A percentile compares a stretch with the other conserved stretches of the same genome.
Evolutionary conservation across 2,797 vertebrate genomes (phyloP).

Genomic region (Epinephelus awoara): DNA sequence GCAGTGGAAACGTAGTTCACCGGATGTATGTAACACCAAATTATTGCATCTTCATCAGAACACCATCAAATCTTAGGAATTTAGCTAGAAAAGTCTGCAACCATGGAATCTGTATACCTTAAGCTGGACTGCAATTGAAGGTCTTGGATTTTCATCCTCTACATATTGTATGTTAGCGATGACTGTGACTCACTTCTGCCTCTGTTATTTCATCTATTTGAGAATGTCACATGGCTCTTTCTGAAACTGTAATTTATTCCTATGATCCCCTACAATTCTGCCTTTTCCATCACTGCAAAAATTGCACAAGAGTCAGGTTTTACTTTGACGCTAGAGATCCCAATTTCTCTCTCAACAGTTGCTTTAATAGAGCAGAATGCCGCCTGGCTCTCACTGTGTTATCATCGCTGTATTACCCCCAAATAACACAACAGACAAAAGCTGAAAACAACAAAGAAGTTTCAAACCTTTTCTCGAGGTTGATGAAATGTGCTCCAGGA

Average conservation of each 20-base stretch:
- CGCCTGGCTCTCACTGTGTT: background rate
- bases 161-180: background rate
- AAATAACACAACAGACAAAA: background rate
- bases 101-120: background rate
- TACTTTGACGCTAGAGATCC: background rate
- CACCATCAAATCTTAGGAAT: background rate
- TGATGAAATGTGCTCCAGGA: background rate
- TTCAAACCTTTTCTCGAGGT: background rate
- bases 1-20: background rate
- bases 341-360: background rate
- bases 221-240: background rate
- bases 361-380: background rate
- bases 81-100: background rate
- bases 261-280: background rate
- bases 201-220: slow-evolving; percentile 3
- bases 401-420: background rate
- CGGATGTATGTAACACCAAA: background rate
- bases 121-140: background rate
- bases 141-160: background rate
- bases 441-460: slow-evolving; percentile 1
- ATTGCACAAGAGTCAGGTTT: background rate
- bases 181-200: background rate
- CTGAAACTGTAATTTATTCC: slow-evolving; percentile 13
- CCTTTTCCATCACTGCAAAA: slow-evolving; percentile 1
- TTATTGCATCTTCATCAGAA: background rate